A percentile compares a stretch with the other conserved stretches of the same genome.
These are phyloP conservation scores for Choloepus didactylus DNA, from an alignment of 2,797 vertebrate species.

Conservation along the genomic window DNA sequence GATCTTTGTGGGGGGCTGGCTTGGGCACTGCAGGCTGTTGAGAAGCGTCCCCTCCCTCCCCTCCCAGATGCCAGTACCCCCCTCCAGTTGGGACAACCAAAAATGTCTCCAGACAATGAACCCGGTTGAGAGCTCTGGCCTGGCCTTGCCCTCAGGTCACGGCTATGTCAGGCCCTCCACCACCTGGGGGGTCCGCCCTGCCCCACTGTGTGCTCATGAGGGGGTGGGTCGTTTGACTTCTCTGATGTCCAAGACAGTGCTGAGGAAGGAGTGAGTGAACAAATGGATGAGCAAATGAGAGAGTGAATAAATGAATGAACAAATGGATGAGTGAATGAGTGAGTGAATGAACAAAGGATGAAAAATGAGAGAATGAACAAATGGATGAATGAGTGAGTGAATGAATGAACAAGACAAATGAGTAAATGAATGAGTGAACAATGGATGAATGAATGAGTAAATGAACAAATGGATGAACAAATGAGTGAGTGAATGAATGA, in stretches of 20 bases:
- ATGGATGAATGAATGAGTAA: too few species aligned
- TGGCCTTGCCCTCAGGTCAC: accelerated
- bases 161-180: accelerated
- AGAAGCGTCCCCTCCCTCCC: accelerated
- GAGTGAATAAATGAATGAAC: accelerated
- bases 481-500: too few species aligned
- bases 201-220: too few species aligned
- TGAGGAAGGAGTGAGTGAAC: too few species aligned
- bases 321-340: not conserved
- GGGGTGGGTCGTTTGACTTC: not conserved
- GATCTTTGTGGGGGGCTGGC: not conserved
- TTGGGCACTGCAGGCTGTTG: accelerated
- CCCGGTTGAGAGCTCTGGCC: too few species aligned
- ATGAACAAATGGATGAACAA: too few species aligned
- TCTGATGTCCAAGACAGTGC: accelerated
- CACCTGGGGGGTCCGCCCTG: accelerated
- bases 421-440: too few species aligned
- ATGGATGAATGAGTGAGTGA: not conserved
- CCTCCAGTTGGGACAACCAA: not conserved
- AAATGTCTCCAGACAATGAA: not conserved
- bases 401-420: too few species aligned
- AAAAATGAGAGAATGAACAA: not conserved
- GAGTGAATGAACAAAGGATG: not conserved
- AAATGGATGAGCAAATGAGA: not conserved
- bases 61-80: accelerated